phyloP scores from a whole-genome alignment of 2,797 vertebrate species.

The Alcedo quadribrachys region DNA sequence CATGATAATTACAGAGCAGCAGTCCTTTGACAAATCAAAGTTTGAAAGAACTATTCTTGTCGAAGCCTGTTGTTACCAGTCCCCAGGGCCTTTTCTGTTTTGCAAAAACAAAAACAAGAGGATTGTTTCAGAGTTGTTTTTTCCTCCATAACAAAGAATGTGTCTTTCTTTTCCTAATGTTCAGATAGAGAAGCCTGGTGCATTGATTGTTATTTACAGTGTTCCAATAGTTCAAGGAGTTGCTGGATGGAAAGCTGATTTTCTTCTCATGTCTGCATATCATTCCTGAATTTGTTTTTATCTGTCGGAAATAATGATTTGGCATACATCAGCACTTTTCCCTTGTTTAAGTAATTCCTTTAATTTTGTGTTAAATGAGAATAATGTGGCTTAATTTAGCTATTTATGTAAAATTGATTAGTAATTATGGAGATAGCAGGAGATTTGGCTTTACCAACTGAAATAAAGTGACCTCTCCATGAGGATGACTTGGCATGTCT shows the following conservation, averaged over 20 bases:
- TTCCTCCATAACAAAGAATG: not conserved
- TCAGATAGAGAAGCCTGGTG: not conserved
- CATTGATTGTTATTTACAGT: not conserved
- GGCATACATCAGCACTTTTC: constrained; percentile 69
- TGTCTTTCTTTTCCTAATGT: not conserved
- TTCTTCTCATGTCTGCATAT: constrained; percentile 18
- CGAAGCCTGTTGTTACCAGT: constrained; percentile 1
- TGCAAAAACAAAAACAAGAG: not conserved
- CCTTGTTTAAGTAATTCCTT: constrained; percentile 80
- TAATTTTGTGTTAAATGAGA: constrained; percentile 81
- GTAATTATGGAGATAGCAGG: constrained; percentile 70
- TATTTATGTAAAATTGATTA: constrained; percentile 81
- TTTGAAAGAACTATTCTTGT: constrained; percentile 16
- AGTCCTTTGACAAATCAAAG: constrained; percentile 11
- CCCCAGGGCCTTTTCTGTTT: constrained; percentile 4
- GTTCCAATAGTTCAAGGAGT: not conserved
- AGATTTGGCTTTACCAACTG: constrained; percentile 71
- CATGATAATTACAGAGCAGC: not conserved
- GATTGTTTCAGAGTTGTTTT: not conserved
- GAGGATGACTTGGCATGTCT: constrained; percentile 51
- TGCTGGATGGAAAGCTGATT: not conserved
- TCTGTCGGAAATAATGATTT: constrained; percentile 69
- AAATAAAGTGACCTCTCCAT: constrained; percentile 75
- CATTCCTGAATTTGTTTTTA: constrained; percentile 63
- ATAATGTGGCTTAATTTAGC: constrained; percentile 80